Evolutionary conservation across 2,888 invertebrate species (phyloP), one percentile per base, ranked within the genome.

Genomic region (Drosophila seclusa): DNA sequence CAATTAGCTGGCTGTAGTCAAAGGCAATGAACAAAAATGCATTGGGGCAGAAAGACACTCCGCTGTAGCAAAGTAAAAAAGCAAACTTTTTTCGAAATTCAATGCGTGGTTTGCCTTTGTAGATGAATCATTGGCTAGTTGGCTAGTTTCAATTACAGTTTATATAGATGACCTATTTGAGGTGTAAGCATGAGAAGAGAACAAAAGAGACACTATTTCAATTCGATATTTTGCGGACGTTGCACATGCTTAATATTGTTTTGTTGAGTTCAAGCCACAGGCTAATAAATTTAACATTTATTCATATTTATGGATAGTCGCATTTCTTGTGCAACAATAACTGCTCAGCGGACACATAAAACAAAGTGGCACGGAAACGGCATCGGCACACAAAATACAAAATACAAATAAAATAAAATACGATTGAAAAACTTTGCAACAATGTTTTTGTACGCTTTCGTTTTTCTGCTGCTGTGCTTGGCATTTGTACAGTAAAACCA

Each of bases 401-500:
- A 32, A 32, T 10, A 76, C 85, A 31, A 31, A 31, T 31, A 31
- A 49, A 68, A 70, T 31, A 31, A 32, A 32, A 82, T 82, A 82
- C 85, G 69, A 85, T 85, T 82, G 78, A 85, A 85, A 87, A 85
- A 85, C 78, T 85, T 78, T 84, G 67, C 54, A 49, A 31, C 24
- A 50, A 61, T 63, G 32, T 49, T 49, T 58, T 55, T 57, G 21
- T 2, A 8, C n/a, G 29, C n/a, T n/a, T 38, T 11, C 0, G 6
- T 27, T 27, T 45, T 57, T 54, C 36, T 64, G 65, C 57, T 52
- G 63, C 52, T 57, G 27, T 29, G 45, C 32, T 40, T 45, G 53
- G 24, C 48, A 45, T 16, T 21, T 65, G 58, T 34, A 69, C 54
- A 61, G 63, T 61, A n/a, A 54, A 55, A 38, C 57, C 53, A 65